Conservation (phyloP, 2,113 vertebrate species). For the Passer domesticus region DNA sequence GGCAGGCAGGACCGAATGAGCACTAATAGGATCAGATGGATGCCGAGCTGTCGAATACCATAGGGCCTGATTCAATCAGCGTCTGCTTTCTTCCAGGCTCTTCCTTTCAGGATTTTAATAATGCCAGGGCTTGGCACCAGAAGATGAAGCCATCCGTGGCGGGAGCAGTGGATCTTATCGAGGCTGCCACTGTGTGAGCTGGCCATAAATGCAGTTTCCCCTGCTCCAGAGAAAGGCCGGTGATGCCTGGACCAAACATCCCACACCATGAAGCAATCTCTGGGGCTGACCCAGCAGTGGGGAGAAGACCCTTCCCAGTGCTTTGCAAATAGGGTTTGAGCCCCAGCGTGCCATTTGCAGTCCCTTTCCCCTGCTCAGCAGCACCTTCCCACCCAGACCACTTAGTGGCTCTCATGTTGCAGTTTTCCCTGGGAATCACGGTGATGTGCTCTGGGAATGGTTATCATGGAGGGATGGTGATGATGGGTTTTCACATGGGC, state of each 20-base stretch:
- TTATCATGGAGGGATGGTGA: background rate
- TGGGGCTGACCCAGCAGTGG: background rate
- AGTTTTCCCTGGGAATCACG: background rate
- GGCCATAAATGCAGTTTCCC: background rate
- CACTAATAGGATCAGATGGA: conserved; percentile 61
- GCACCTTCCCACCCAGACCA: background rate
- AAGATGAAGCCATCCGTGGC: background rate
- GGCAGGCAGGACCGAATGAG: conserved; percentile 1
- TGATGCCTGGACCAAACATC: background rate
- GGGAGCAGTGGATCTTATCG: background rate
- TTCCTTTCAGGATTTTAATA: conserved; percentile 63
- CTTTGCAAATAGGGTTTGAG: background rate
- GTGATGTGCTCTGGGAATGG: background rate
- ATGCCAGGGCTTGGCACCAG: conserved; percentile 49
- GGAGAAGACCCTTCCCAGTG: accelerated
- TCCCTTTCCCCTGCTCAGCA: background rate
- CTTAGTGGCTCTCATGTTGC: background rate
- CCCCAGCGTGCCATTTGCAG: accelerated
- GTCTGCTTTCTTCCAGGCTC: conserved; percentile 31
- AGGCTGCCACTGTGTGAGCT: background rate
- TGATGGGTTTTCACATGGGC: background rate
- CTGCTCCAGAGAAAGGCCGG: accelerated
- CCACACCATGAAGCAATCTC: background rate
- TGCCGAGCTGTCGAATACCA: conserved; percentile 45
- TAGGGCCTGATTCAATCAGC: conserved; percentile 47